These are phyloP conservation scores for Trichomalopsis sarcophagae DNA, from an alignment of 1,140 invertebrate species.

Conservation along the genomic window DNA sequence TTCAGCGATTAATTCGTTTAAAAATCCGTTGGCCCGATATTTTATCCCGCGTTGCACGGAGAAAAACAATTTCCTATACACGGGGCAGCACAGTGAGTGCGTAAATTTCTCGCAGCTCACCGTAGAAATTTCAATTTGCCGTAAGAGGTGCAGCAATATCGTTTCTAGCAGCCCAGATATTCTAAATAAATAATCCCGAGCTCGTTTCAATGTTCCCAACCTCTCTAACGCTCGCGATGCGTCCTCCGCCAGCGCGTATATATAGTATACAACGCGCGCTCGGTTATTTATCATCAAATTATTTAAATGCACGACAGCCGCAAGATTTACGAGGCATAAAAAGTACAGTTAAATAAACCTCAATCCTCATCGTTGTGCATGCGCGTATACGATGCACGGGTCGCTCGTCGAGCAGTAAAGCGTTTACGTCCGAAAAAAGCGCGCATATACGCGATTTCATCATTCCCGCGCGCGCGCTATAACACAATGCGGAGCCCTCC, in stretches of 20 bases:
- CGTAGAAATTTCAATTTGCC: no score
- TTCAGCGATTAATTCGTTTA: neutral
- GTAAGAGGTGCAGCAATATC: no score
- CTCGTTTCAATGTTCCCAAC: no score
- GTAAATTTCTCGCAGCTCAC: no score
- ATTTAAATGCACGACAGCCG: slow-evolving; percentile 21
- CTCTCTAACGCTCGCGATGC: no score
- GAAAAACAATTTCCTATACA: no score
- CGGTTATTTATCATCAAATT: slow-evolving; percentile 41
- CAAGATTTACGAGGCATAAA: slow-evolving; percentile 48
- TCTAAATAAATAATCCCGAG: no score
- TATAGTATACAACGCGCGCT: neutral
- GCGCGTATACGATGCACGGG: neutral
- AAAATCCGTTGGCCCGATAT: neutral
- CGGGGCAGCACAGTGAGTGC: no score
- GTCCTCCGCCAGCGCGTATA: no score
- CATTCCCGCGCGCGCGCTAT: neutral
- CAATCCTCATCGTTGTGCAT: slow-evolving; percentile 39
- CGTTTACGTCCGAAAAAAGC: slow-evolving; percentile 26
- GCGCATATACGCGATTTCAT: slow-evolving; percentile 37
- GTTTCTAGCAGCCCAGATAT: no score
- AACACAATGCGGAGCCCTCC: neutral
- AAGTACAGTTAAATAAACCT: slow-evolving; percentile 48
- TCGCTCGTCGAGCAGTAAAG: slow-evolving; percentile 20
- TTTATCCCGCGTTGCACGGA: no score